These are phyloP conservation scores for Tricholaema leucomelas DNA, from an alignment of 2,113 vertebrate genomes.

Conservation along the genomic window DNA sequence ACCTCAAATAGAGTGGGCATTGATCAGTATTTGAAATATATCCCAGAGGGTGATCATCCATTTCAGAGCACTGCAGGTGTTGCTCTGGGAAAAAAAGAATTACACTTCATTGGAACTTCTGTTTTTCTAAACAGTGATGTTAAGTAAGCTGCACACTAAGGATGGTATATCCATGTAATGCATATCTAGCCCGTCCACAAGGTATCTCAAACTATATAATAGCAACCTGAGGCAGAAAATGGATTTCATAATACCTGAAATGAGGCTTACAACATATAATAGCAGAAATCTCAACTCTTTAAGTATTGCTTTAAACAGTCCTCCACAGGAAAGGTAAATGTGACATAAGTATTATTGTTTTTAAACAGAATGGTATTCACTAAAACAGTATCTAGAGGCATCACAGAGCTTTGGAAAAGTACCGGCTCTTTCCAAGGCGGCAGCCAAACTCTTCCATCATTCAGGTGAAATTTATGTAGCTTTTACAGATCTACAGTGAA, in stretches of 20 bases:
- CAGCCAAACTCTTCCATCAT: conserved; percentile 2
- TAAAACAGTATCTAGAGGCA: background rate
- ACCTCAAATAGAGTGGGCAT: background rate
- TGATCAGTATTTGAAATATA: background rate
- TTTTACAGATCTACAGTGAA: background rate
- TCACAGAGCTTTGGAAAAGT: conserved; percentile 7
- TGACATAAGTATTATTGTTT: conserved; percentile 2
- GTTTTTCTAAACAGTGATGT: background rate
- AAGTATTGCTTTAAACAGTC: background rate
- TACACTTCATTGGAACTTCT: background rate
- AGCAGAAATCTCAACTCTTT: background rate
- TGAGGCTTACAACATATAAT: background rate
- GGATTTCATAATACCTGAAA: background rate
- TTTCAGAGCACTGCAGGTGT: background rate
- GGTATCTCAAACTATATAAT: background rate
- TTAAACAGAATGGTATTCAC: background rate
- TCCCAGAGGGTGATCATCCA: background rate
- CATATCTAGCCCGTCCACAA: background rate
- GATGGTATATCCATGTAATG: background rate
- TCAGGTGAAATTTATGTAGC: background rate
- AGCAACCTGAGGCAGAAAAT: background rate
- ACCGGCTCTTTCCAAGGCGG: background rate
- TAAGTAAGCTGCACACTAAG: background rate
- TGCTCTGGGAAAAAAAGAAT: background rate
- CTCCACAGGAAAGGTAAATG: background rate